Evolutionary conservation across 1,140 invertebrate genomes (phyloP).

Genomic region (Copidosoma floridanum): DNA sequence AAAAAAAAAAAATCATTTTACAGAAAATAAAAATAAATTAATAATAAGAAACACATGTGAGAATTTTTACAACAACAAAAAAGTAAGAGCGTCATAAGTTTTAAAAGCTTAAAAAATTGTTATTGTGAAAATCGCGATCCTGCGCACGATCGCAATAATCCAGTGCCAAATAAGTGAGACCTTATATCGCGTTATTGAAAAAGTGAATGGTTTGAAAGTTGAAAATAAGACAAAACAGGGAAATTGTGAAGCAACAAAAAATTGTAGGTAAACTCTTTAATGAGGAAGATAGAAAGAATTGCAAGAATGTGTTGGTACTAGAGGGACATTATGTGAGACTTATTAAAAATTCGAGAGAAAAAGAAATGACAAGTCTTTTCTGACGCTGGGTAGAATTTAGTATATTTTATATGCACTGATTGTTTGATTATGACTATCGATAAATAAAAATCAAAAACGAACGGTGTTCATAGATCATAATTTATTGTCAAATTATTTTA

Average conservation of each 20-base stretch:
- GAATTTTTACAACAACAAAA: conserved; percentile 2
- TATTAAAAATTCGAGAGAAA: no score
- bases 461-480: conserved; percentile 57
- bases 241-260: no score
- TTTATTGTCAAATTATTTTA: conserved; percentile 36
- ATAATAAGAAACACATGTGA: conserved; percentile 12
- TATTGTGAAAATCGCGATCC: conserved; percentile 40
- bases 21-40: conserved; percentile 4
- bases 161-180: conserved; percentile 56
- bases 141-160: conserved; percentile 40
- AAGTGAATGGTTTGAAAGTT: no score
- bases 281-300: conserved; percentile 24
- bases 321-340: no score
- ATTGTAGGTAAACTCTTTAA: conserved; percentile 18
- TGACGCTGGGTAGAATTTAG: conserved; percentile 57
- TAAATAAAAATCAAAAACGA: conserved; percentile 55
- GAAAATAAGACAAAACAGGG: no score
- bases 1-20: conserved; percentile 5
- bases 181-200: conserved; percentile 38
- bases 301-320: conserved; percentile 29
- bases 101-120: conserved; percentile 40
- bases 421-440: conserved; percentile 57
- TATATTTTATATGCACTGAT: conserved; percentile 60
- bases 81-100: conserved; percentile 18
- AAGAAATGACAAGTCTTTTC: conserved; percentile 53